Evolutionary conservation across 2,113 vertebrate species (phyloP).

Genomic region (Leptosomus discolor): DNA sequence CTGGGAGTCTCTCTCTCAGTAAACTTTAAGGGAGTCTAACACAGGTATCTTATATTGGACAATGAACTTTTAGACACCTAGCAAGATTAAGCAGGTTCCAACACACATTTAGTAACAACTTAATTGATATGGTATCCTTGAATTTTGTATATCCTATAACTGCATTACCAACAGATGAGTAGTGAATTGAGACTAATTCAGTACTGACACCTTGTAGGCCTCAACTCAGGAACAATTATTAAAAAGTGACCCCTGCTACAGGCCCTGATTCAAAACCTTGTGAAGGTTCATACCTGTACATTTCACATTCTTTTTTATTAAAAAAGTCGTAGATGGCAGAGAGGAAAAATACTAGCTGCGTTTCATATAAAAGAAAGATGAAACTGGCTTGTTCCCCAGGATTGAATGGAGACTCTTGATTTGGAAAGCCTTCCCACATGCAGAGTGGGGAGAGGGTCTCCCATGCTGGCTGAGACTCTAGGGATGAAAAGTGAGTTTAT

Average conservation of each 20-base stretch:
- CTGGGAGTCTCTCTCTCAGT: neutral
- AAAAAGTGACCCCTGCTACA: neutral
- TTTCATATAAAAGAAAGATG: neutral
- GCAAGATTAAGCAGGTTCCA: neutral
- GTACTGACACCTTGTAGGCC: neutral
- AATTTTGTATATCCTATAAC: neutral
- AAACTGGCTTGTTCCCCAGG: neutral
- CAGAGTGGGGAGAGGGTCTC: neutral
- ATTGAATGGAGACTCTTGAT: neutral
- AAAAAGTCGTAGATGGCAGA: neutral
- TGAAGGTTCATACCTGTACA: neutral
- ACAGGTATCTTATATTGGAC: neutral
- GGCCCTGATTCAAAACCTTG: neutral
- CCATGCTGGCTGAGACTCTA: neutral
- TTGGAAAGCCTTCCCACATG: neutral
- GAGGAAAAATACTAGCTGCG: neutral
- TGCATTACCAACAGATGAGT: neutral
- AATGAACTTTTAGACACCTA: neutral
- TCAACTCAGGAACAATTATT: neutral
- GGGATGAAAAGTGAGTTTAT: neutral
- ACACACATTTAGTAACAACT: neutral
- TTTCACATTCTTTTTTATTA: neutral
- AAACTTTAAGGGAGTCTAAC: neutral
- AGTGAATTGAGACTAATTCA: neutral
- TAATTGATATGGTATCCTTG: neutral